Evolutionary conservation across 1,140 invertebrate species (phyloP).

Genomic region (Apis cerana): DNA sequence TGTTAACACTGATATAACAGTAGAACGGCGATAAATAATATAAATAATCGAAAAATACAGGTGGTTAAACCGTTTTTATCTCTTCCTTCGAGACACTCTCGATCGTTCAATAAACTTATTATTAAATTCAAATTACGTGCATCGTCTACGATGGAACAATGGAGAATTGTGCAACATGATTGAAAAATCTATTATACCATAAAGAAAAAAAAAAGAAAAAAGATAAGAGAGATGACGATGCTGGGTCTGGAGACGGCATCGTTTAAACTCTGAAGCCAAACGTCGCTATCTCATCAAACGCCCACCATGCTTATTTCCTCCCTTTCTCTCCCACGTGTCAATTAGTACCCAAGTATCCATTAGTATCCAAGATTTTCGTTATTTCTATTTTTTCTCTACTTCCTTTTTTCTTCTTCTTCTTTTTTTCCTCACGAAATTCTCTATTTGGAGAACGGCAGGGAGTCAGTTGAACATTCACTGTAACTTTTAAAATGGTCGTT

Average conservation of each 20-base stretch:
- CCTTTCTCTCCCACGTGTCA: conserved; percentile 11
- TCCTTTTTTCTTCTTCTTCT: no score
- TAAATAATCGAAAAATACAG: no score
- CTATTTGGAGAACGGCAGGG: no score
- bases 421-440: neutral
- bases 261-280: neutral
- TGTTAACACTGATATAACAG: no score
- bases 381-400: no score
- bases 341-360: conserved; percentile 39
- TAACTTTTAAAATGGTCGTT: neutral
- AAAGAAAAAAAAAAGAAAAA: neutral
- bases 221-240: neutral
- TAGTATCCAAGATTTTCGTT: conserved; percentile 1
- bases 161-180: neutral
- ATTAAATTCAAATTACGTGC: neutral
- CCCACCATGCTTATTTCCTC: conserved; percentile 13
- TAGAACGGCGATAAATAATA: no score
- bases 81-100: no score
- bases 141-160: neutral
- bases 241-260: neutral
- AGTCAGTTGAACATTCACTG: neutral
- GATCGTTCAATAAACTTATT: no score
- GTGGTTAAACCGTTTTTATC: no score
- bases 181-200: neutral
- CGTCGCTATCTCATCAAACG: conserved; percentile 5